Evolutionary conservation across 2,113 vertebrate genomes (phyloP), one percentile per base, ranked within the genome.

Genomic region (Xyliphius kryptos): DNA sequence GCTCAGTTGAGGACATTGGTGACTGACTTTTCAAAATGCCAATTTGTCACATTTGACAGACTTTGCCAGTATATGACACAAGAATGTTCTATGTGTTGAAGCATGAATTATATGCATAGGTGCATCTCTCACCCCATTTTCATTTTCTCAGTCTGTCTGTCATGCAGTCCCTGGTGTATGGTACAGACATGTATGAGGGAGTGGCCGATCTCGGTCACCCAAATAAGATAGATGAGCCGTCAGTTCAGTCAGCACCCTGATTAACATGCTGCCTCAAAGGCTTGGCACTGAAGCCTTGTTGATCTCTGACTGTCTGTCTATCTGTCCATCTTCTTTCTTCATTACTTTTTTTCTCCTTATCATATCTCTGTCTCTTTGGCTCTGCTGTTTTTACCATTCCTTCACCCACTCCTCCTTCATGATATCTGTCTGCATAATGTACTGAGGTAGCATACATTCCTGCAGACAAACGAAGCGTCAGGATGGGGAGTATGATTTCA

Each of bases 211-310:
- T 41, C 48, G 56, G 72, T 68, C 54, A 57, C 56, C 47, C 55
- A 75, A 67, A 74, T 49, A 75, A 76, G 78, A 75, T 63, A 64
- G 72, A 78, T 75, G 74, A 80, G 69, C 59, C 11, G 71, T 74
- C 68, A 72, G 66, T 20, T 81, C 69, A 75, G 80, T 81, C 68
- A 63, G 79, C 59, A 69, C 32, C 64, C 37, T 74, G 46, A 71
- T 62, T 75, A 76, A 64, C 32, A 6, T 74, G 77, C 77, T 65
- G 69, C 69, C 56, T 65, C 63, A 70, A 52, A n/a, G 12, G 73
- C 73, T 80, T 63, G 59, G 61, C 59, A 41, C 53, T 3, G 47
- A 41, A 54, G 38, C 54, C 10, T 41, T 53, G 9, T 16, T 22
- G 37, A 22, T 66, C 55, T 56, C 63, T 70, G 10, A 5, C 2